Base-by-base conservation (phyloP, 2,797 vertebrate genomes). In the Pseudocheirus occidentalis region DNA sequence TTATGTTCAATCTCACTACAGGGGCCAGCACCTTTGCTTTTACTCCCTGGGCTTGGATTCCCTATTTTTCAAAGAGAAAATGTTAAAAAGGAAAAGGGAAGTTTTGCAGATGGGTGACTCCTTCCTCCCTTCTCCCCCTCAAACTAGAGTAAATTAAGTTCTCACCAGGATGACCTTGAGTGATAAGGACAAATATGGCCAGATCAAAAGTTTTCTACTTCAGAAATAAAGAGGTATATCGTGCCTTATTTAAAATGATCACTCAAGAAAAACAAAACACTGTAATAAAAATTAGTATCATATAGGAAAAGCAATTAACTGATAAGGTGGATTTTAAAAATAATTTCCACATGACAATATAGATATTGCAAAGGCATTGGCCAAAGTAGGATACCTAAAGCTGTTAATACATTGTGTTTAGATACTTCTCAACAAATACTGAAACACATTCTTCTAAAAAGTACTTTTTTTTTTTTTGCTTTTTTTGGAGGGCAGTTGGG, bases 1-100 rank as follows among this genome's bases (percentile, higher is more conserved):
- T 99, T 98, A 98, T 98, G 97, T 98, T 97, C 97, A 96, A 97
- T 98, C 98, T 98, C 97, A 97, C 97, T 97, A 97, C 95, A 95
- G 95, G 97, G 98, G 97, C 97, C 97, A 98, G 97, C 97, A 98
- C 98, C 97, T 98, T 98, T 96, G 95, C 97, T 98, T 98, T 98
- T 97, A 95, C 97, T 97, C 97, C 95, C 95, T 92, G 66, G 96
- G 94, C 95, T 90, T 55, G 92, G 96, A 97, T 97, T 97, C 97
- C 95, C 91, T 97, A 96, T 73, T 95, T 98, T 98, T 98, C 97
- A 97, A 98, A 98, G 93, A 58, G 95, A 97, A 98, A 98, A 97
- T 93, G 92, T 97, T 98, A 73, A 96, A 98, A 98, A 98, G 97
- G 95, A 95, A 96, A 96, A 98, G 50, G 56, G 92, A 96, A 98